Evolutionary conservation across 1,140 invertebrate genomes (phyloP).

Genomic region (Hestina assimilis): DNA sequence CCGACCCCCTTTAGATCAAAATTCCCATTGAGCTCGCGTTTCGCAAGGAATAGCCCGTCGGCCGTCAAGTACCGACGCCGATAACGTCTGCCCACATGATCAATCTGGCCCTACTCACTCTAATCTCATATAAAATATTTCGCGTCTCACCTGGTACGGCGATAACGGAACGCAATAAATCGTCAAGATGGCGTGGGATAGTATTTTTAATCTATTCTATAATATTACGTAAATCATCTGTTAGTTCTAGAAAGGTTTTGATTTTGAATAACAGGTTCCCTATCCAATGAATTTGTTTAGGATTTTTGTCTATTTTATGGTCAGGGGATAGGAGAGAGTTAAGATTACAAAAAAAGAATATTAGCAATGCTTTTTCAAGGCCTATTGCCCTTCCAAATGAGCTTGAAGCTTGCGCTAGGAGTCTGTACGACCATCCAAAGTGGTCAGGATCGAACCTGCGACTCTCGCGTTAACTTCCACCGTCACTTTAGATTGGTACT

Average conservation of each 20-base stretch:
- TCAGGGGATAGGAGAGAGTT: too few species aligned
- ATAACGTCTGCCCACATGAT: conserved; percentile 22
- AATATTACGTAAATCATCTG: background rate
- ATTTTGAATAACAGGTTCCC: too few species aligned
- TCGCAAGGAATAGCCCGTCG: conserved; percentile 3
- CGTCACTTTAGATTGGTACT: too few species aligned
- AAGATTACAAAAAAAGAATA: too few species aligned
- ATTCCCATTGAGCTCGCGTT: background rate
- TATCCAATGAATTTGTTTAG: too few species aligned
- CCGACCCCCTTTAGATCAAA: background rate
- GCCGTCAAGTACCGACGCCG: conserved; percentile 4
- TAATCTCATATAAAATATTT: conserved; percentile 23
- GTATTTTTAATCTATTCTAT: background rate
- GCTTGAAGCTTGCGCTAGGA: too few species aligned
- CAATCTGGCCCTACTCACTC: conserved; percentile 17
- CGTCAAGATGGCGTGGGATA: background rate
- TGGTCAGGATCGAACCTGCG: too few species aligned
- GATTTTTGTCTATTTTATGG: too few species aligned
- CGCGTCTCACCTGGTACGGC: conserved; percentile 12
- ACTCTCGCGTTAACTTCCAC: too few species aligned
- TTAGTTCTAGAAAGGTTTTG: background rate
- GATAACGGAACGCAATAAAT: conserved; percentile 11
- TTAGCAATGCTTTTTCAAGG: too few species aligned
- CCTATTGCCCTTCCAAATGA: too few species aligned
- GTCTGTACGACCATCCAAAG: too few species aligned